Base-by-base conservation (phyloP, 2,888 invertebrate species). In the Plebejus melissa region DNA sequence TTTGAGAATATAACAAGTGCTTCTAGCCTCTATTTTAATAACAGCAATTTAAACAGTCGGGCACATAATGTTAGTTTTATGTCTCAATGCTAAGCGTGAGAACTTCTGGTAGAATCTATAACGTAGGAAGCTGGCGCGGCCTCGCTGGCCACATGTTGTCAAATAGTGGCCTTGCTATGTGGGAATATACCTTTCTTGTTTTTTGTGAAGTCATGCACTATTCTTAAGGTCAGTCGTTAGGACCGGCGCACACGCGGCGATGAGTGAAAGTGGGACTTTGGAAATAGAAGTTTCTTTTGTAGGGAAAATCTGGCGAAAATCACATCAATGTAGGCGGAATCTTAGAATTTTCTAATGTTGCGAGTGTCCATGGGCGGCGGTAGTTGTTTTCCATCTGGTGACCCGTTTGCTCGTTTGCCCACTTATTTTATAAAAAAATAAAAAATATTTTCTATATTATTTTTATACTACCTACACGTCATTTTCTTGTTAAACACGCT, bases 71-170 rank as follows among this genome's bases (percentile, higher is more conserved):
- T 65, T 65, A 60, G 60, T 60, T 28, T 60, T 60, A 60, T 65
- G 65, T 65, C 65, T 65, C 65, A 74, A 65, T 69, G 74, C 13
- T 76, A 50, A 70, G 11, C 38, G 38, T 57, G 74, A 32, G 70
- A 74, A 60, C 58, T 32, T 76, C 74, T 41, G 74, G 65, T 76
- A 76, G 76, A 77, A 46, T 74, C 75, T 77, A 72, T 77, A 74
- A 80, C 78, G 79, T 80, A 82, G 81, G 80, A 80, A 80, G 76
- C 79, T 81, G 80, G 79, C 79, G 78, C 82, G 89, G 88, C 91
- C 91, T 91, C 91, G 91, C 80, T 80, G 85, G 87, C 89, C 93
- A 92, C 88, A 93, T 92, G 93, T 89, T 85, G 87, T 86, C 89
- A 84, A 90, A 90, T 87, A 87, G 84, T 81, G 87, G 86, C 91